Base-by-base conservation (phyloP, 2,113 vertebrate genomes). In the Cyanoramphus novaezelandiae region DNA sequence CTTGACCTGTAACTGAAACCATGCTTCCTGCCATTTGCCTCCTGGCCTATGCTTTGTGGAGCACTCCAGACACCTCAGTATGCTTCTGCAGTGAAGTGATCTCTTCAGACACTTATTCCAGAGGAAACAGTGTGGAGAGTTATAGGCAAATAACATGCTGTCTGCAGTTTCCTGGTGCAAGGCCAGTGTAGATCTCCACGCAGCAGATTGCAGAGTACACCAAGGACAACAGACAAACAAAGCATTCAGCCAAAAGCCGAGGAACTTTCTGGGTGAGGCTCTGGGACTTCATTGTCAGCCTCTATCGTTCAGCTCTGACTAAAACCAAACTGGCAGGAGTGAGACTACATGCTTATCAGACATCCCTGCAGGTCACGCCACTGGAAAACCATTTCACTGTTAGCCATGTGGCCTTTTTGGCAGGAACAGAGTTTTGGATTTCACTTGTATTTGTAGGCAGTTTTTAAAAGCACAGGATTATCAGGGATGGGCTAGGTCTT, bases 241-340 rank as follows among this genome's bases (percentile, higher is more conserved):
- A 87, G 88, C 39, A 39, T 65, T 29, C 70, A 47, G 71, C 82
- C 79, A 88, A 78, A 93, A 93, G 60, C 88, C 78, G 88, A 95
- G 76, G 95, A 94, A 84, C 55, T 88, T 95, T 94, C 90, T 88
- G 86, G 93, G 37, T 62, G 84, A 93, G 44, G 84, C 76, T 88
- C 76, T 53, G 90, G 90, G 69, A 72, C 76, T 95, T 81, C 90
- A 69, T 46, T 93, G 92, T 92, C 86, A 86, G 82, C 65, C 67
- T 89, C 69, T 44, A 9, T 94, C 90, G 77, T 95, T 92, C 18
- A 33, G 62, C 50, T 81, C n/a, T 79, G 83, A 90, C 88, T 71
- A 69, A 95, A 97, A 96, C 64, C 92, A 88, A 90, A 31, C 49
- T 60, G 93, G 55, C 83, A 94, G 46, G 79, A 94, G 90, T 78